Conservation (phyloP, 2,113 vertebrate species). For the Platanista minor region DNA sequence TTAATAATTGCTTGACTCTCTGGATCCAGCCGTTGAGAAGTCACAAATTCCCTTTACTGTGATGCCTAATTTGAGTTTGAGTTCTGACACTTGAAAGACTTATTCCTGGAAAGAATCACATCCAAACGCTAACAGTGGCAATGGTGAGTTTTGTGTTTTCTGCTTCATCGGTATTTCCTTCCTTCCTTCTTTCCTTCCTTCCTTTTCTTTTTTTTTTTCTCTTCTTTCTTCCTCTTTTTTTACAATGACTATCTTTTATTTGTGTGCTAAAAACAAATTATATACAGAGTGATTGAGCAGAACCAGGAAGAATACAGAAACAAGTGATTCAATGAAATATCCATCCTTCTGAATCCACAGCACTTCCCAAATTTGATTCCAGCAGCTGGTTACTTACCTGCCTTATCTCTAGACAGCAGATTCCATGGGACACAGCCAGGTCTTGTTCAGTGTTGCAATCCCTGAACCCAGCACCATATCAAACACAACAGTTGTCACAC, state of each 20-base stretch:
- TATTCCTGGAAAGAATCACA: constrained; percentile 14
- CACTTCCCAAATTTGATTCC: background rate
- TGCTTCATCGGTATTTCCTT: background rate
- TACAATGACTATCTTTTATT: background rate
- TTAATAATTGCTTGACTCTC: background rate
- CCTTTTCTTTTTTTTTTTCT: background rate
- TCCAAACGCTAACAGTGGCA: background rate
- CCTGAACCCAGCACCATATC: background rate
- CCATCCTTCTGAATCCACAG: background rate
- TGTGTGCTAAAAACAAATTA: background rate
- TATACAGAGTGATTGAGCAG: background rate
- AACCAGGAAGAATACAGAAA: background rate
- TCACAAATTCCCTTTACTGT: background rate
- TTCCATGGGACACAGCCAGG: background rate
- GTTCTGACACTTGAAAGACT: background rate
- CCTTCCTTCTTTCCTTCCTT: background rate
- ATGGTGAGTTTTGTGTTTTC: background rate
- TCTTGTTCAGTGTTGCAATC: background rate
- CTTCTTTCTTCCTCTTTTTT: background rate
- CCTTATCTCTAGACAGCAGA: background rate
- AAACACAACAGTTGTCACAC: background rate
- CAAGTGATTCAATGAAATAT: background rate
- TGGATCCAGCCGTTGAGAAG: background rate
- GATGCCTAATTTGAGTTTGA: background rate
- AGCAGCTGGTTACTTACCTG: background rate